These are phyloP conservation scores for Sphenodon punctatus DNA, from an alignment of 2,797 vertebrate genomes.

Conservation along the genomic window DNA sequence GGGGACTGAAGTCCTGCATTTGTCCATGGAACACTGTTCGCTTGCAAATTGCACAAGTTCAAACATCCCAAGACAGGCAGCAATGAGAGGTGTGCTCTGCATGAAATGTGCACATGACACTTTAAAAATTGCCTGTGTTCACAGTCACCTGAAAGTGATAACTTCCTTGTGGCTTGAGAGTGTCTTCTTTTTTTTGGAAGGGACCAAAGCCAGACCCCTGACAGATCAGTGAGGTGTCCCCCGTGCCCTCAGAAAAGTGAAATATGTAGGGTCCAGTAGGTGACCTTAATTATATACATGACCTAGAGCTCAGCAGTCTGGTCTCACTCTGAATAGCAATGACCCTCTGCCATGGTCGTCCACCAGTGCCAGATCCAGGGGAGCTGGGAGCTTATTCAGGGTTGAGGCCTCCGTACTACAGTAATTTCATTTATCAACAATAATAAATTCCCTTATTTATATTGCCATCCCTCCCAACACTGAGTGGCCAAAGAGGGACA, in stretches of 20 bases:
- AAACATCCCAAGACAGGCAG: background rate
- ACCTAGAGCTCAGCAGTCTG: too few relatives aligned
- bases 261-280: background rate
- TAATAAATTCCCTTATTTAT: too few relatives aligned
- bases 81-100: slow-evolving; percentile 30
- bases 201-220: background rate
- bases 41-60: background rate
- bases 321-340: too few relatives aligned
- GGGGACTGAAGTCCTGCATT: background rate
- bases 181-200: too few relatives aligned
- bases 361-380: too few relatives aligned
- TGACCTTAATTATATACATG: too few relatives aligned
- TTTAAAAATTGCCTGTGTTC: background rate
- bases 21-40: background rate
- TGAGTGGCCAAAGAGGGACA: too few relatives aligned
- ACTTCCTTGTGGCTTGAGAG: background rate
- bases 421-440: too few relatives aligned
- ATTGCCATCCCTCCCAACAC: too few relatives aligned
- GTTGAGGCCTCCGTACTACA: too few relatives aligned
- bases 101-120: background rate
- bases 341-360: too few relatives aligned
- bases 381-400: too few relatives aligned
- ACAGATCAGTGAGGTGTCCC: background rate
- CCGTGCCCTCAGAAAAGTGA: background rate
- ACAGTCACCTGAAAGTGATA: background rate